Evolutionary conservation across 2,888 invertebrate species (phyloP), one percentile per base, ranked within the genome.

Genomic region (Drosophila affinis): DNA sequence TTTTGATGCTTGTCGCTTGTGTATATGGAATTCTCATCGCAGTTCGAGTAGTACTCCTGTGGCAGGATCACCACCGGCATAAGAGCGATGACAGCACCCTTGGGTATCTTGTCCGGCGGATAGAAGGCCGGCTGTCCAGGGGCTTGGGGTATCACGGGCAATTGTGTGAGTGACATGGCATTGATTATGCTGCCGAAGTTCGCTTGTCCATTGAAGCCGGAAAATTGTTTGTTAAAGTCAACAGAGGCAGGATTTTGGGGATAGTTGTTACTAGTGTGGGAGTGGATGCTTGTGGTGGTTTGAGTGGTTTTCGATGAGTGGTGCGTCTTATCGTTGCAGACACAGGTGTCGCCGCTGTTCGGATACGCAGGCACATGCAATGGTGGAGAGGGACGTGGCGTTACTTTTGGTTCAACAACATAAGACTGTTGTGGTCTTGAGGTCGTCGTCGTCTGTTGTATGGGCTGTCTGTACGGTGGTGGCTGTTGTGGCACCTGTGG

Each of bases 51-150:
- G 56, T 94, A 94, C 83, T 95, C 95, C 86, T 94, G 94, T 1
- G 96, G 96, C 78, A 95, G 93, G 84, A 95, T 95, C 18, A 96
- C 93, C 3, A 96, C 95, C 0, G 95, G 95, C 78, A 96, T 93
- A 77, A 94, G 95, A 54, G 95, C 96, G 53, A 96, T 93, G 14
- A 94, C 93, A 21, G 92, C 92, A 9, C 95, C 95, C 82, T 94
- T 94, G 0, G 95, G 91, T 88, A 93, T 78, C 89, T 91, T 90
- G 84, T 91, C 89, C 39, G 91, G 90, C 57, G 92, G 89, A 72
- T 91, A 90, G 70, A 89, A 90, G 39, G 90, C 89, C 47, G 91
- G 91, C 68, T 89, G 86, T 29, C 91, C 91, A 49, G 90, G 89
- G 74, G 87, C 90, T 68, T 89, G 91, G 21, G 91, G 91, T 72